Evolutionary conservation across 64 coral and sea anemone genomes (phyloP).

Genomic region (Platygyra sinensis): DNA sequence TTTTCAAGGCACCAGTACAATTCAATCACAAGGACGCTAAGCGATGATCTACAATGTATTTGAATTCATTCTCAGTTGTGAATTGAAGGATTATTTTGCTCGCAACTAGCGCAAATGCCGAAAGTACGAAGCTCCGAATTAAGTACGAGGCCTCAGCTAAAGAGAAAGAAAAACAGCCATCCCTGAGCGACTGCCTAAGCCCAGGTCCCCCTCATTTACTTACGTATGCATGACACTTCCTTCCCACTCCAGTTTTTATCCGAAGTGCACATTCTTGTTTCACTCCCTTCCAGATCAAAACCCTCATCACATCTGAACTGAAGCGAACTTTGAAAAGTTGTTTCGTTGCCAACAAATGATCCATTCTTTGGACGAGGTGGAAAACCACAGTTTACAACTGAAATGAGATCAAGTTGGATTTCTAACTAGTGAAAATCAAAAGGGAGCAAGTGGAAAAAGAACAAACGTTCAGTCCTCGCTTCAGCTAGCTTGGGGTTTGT

Average conservation of each 20-base stretch:
- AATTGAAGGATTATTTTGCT: too few species aligned
- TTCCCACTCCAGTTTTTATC: constrained; percentile 61
- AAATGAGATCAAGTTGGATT: neutral
- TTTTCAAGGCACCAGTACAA: too few species aligned
- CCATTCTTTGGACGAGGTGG: constrained; percentile 51
- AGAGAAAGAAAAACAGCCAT: too few species aligned
- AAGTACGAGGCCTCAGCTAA: too few species aligned
- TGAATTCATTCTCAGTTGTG: too few species aligned
- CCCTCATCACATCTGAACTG: constrained; percentile 55
- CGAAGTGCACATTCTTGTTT: constrained; percentile 31
- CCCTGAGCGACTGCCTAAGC: too few species aligned
- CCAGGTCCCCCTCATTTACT: neutral
- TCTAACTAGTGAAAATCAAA: neutral
- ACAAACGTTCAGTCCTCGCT: neutral
- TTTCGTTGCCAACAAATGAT: constrained; percentile 23
- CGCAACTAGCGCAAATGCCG: too few species aligned
- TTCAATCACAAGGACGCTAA: too few species aligned
- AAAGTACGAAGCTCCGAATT: too few species aligned
- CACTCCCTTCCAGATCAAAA: constrained; percentile 25
- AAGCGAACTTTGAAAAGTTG: constrained; percentile 35
- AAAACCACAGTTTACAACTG: constrained; percentile 68
- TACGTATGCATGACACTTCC: constrained; percentile 53
- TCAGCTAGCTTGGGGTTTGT: too few species aligned
- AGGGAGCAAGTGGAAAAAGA: neutral
- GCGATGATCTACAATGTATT: too few species aligned